Conservation (phyloP, 1,140 invertebrate species). For the Odontomachus brunneus region DNA sequence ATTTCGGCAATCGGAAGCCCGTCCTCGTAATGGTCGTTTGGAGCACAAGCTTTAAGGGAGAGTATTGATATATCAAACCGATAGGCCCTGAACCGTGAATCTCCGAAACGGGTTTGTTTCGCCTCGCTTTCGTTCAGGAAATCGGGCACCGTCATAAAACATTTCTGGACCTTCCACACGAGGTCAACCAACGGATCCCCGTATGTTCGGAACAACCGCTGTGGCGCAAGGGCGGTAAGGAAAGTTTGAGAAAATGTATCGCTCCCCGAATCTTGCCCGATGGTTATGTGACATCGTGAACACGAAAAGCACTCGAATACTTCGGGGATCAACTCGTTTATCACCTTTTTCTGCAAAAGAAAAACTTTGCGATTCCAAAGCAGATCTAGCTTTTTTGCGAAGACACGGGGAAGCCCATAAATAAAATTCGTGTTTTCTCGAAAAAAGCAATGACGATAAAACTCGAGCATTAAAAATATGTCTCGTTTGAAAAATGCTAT, state of each 20-base stretch:
- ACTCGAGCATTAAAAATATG: too few relatives aligned
- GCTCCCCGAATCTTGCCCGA: not conserved
- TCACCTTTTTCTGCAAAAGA: too few relatives aligned
- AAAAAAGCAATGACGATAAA: too few relatives aligned
- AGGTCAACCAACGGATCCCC: constrained; percentile 25
- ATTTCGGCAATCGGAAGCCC: constrained; percentile 47
- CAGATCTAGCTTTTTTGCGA: too few relatives aligned
- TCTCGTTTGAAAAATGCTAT: too few relatives aligned
- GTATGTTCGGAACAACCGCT: not conserved
- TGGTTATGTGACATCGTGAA: too few relatives aligned
- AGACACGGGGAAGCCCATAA: too few relatives aligned
- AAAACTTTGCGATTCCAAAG: too few relatives aligned
- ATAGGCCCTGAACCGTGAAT: constrained; percentile 56
- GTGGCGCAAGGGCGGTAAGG: not conserved
- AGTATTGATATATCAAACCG: constrained; percentile 64
- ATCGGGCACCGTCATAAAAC: constrained; percentile 66
- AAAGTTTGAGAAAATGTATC: not conserved
- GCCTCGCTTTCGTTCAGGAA: constrained; percentile 59
- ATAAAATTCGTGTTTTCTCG: too few relatives aligned
- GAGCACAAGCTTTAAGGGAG: constrained; percentile 46
- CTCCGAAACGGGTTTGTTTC: constrained; percentile 34
- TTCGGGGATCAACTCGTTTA: too few relatives aligned
- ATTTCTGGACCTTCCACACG: constrained; percentile 36
- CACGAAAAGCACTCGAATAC: too few relatives aligned
- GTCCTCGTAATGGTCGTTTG: constrained; percentile 51